phyloP scores from a whole-genome alignment of 2,113 vertebrate species.

The Gallinago undulata region DNA sequence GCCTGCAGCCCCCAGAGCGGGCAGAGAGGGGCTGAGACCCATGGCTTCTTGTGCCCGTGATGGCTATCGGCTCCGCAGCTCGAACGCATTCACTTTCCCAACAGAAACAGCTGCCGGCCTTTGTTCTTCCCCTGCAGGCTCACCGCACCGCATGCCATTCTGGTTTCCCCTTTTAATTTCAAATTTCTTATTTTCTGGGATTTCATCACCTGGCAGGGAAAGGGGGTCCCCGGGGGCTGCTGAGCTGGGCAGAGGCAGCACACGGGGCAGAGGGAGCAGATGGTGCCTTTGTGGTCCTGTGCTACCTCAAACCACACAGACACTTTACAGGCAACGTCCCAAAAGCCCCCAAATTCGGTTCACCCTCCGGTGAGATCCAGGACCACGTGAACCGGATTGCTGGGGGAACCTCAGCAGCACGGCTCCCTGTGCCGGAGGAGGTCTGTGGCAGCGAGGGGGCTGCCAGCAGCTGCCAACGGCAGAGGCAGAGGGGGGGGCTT shows the following conservation, averaged over 20 bases:
- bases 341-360: background rate
- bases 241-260: background rate
- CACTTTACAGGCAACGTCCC: background rate
- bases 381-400: background rate
- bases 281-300: background rate
- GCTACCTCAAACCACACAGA: background rate
- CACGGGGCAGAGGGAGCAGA: background rate
- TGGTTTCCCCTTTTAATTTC: background rate
- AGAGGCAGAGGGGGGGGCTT: background rate
- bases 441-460: background rate
- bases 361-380: background rate
- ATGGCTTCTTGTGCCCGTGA: background rate
- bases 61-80: background rate
- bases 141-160: background rate
- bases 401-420: background rate
- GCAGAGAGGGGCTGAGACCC: too few relatives aligned
- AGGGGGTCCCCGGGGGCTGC: background rate
- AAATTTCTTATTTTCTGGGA: background rate
- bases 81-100: background rate
- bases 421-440: background rate
- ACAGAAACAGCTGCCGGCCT: background rate
- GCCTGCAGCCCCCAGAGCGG: background rate
- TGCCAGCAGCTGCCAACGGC: background rate
- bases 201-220: background rate
- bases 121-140: background rate